These are phyloP conservation scores for Clarias platycephalus DNA, from an alignment of 2,797 vertebrate species.

Conservation along the genomic window DNA sequence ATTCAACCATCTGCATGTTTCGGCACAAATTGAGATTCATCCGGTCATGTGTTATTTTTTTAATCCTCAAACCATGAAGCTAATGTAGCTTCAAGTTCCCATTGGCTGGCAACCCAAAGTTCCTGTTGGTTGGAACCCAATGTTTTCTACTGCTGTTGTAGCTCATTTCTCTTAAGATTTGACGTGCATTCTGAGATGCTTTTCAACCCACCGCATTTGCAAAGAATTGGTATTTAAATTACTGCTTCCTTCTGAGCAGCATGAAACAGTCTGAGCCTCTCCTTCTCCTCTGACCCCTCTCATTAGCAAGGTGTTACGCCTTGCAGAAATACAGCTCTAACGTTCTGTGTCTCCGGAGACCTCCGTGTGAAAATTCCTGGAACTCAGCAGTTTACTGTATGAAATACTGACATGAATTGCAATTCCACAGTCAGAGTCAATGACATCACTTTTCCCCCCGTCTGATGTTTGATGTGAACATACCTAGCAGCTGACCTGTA, in stretches of 20 bases:
- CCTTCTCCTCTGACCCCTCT: neutral
- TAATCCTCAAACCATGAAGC: neutral
- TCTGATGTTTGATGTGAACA: conserved; percentile 7
- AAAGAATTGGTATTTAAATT: neutral
- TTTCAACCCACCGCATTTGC: neutral
- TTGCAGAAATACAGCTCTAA: neutral
- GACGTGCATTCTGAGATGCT: neutral
- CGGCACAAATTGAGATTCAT: neutral
- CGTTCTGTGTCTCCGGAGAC: neutral
- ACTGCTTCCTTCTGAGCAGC: neutral
- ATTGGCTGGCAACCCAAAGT: neutral
- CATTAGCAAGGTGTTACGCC: neutral
- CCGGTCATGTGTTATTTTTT: neutral
- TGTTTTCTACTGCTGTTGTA: neutral
- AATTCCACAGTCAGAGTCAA: neutral
- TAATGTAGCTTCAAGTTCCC: neutral
- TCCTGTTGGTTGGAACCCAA: neutral
- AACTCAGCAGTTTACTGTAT: neutral
- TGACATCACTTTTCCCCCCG: neutral
- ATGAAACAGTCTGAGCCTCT: neutral
- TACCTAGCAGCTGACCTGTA: neutral
- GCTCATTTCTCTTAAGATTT: neutral
- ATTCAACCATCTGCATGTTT: neutral
- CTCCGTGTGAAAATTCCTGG: neutral
- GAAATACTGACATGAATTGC: neutral